Percentiles rank a stretch among this genome's conserved stretches.
These are phyloP conservation scores for Brienomyrus longianalis DNA, from an alignment of 2,113 vertebrate genomes.

Conservation along the genomic window DNA sequence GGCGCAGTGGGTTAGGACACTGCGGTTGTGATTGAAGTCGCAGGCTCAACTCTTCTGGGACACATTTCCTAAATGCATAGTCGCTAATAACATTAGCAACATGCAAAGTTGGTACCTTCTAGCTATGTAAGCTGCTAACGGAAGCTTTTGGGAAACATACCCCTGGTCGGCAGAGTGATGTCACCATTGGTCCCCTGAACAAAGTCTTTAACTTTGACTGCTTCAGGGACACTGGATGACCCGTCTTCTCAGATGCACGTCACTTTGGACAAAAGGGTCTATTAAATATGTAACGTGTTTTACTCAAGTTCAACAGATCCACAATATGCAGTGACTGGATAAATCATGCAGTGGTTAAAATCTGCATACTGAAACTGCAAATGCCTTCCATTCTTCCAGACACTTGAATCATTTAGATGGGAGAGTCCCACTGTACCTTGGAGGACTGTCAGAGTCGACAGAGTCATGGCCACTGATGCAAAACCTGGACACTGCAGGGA, in stretches of 20 bases:
- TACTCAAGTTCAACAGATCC: neutral
- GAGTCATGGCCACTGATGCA: slow-evolving; percentile 69
- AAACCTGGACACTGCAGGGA: slow-evolving; percentile 45
- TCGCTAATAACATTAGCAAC: neutral
- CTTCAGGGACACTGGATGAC: neutral
- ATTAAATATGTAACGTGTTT: neutral
- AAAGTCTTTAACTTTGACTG: neutral
- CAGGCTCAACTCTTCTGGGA: neutral
- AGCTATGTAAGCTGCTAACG: neutral
- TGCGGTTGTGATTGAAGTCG: neutral
- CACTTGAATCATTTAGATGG: slow-evolving; percentile 52
- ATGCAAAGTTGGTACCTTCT: neutral
- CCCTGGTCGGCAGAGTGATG: neutral
- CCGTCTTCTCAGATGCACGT: neutral
- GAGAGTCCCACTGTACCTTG: slow-evolving; percentile 55
- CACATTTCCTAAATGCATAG: neutral
- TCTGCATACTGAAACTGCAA: neutral
- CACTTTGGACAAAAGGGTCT: neutral
- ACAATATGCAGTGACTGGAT: neutral
- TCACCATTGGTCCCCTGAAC: neutral
- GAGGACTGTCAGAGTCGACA: slow-evolving; percentile 56
- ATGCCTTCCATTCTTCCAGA: slow-evolving; percentile 32
- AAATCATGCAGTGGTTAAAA: neutral
- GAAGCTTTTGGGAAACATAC: neutral
- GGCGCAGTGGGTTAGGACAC: neutral